Evolutionary conservation across 2,888 invertebrate genomes (phyloP).

Genomic region (Acanthosoma haemorrhoidale): DNA sequence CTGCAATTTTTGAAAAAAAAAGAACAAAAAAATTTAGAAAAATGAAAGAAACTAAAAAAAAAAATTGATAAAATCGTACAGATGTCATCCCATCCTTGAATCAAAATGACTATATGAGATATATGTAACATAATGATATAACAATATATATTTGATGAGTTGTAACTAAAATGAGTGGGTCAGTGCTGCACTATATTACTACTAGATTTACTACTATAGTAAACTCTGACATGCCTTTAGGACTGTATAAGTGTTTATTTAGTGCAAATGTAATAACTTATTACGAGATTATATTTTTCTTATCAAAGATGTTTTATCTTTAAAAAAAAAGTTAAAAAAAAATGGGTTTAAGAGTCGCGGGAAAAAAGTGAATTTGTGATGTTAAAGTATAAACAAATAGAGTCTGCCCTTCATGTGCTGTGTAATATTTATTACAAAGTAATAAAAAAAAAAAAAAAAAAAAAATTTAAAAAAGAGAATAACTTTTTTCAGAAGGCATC

Average conservation of each 20-base stretch:
- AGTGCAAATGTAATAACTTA: conserved; percentile 26
- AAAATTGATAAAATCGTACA: not conserved
- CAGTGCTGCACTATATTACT: conserved; percentile 27
- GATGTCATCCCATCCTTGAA: conserved; percentile 23
- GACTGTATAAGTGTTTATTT: conserved; percentile 27
- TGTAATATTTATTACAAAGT: conserved; percentile 29
- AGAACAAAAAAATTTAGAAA: not conserved
- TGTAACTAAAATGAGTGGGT: conserved; percentile 16
- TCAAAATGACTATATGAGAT: conserved; percentile 24
- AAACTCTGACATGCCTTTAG: conserved; percentile 30
- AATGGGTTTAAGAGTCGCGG: not conserved
- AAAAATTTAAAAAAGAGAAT: conserved; percentile 1
- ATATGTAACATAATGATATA: not conserved
- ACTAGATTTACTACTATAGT: conserved; percentile 15
- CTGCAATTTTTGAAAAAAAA: not conserved
- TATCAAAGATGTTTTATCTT: conserved; percentile 17
- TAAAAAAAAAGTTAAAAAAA: conserved; percentile 13
- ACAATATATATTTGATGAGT: conserved; percentile 23
- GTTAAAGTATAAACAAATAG: not conserved
- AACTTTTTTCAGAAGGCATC: conserved; percentile 4
- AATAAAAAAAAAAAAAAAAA: not conserved
- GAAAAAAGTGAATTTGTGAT: conserved; percentile 18
- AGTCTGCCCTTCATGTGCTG: conserved; percentile 27
- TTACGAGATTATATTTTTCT: conserved; percentile 31
- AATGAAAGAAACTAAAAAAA: not conserved